Percentiles rank a stretch among this genome's conserved stretches.
Evolutionary conservation across 1,140 invertebrate species (phyloP).

Genomic region (Protaetia brevitarsis): DNA sequence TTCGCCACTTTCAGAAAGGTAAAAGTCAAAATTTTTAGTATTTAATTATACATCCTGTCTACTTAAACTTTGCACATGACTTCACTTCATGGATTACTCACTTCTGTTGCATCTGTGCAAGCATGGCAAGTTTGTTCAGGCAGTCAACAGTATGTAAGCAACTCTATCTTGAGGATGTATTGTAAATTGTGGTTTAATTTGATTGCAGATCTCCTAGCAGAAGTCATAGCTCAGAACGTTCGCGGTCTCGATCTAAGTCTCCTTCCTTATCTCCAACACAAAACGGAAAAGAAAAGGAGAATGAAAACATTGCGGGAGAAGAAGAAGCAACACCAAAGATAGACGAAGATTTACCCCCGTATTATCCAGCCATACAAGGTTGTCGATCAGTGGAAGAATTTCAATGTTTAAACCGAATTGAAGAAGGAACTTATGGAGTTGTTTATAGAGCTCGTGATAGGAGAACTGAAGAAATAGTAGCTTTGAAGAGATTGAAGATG

Average conservation of each 20-base stretch:
- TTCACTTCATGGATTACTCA: too few species aligned
- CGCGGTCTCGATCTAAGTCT: constrained; percentile 29
- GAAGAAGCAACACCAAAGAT: constrained; percentile 41
- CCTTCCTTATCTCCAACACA: constrained; percentile 35
- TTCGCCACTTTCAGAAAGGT: constrained; percentile 30
- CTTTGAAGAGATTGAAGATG: constrained; percentile 99
- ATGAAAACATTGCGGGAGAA: constrained; percentile 33
- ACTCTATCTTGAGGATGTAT: constrained; percentile 30
- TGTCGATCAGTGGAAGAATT: constrained; percentile 99
- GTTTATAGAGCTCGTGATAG: constrained; percentile 96
- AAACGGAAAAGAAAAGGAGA: constrained; percentile 33
- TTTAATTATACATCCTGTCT: too few species aligned
- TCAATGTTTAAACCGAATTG: constrained; percentile 94
- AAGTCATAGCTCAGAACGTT: constrained; percentile 27
- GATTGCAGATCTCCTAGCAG: constrained; percentile 28
- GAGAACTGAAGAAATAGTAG: constrained; percentile 95
- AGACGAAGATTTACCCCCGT: constrained; percentile 71
- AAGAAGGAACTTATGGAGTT: constrained; percentile 96
- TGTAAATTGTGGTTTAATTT: neutral
- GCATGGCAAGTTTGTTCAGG: too few species aligned
- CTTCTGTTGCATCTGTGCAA: too few species aligned
- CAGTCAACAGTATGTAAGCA: too few species aligned
- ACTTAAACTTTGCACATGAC: too few species aligned
- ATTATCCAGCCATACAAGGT: constrained; percentile 88
- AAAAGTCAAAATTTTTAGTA: too few species aligned